Base-by-base conservation (phyloP, 2,113 vertebrate species). In the Anolis carolinensis region DNA sequence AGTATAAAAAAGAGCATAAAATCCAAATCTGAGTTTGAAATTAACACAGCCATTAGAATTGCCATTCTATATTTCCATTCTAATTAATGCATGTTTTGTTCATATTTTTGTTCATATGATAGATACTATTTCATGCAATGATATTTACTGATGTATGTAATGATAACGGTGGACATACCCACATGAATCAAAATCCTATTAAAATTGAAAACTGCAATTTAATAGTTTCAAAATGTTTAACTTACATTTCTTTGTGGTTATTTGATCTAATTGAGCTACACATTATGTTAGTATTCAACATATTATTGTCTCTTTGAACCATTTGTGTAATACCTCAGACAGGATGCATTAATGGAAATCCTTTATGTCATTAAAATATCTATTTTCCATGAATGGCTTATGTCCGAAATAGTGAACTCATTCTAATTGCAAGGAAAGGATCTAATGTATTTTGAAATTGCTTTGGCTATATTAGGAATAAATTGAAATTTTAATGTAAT, bases 391-490 rank as follows among this genome's bases (percentile, higher is more conserved):
- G 10, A 55, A 55, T 55, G 52, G 52, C 52, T 55, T 8, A 4
- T 55, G 52, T 55, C 52, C 9, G 14, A 59, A 59, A 18, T 59
- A 59, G n/a, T 48, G 20, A 63, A 73, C 4, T n/a, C 27, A 32
- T 14, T 67, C 1, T 62, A 7, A 25, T 55, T 91, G 90, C 67
- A 63, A 90, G 90, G 9, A 50, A 79, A 16, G 67, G 65, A 83
- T 78, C 76, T 81, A 87, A 74, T 74, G 82, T 88, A 85, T 90
- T 79, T 77, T 59, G 39, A 91, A 90, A 80, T 65, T 63, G 70
- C 30, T 70, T 81, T 63, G 55, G 78, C 87, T 79, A 34, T 74
- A 52, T 77, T 92, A 84, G 83, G 25, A 84, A 91, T 90, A 80
- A 82, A 27, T 82, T 92, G 52, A 88, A 82, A 77, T 44, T 81